Percentiles rank a stretch among this genome's conserved stretches.
These are phyloP conservation scores for Heliconius ethilla DNA, from an alignment of 2,888 invertebrate genomes.

Conservation along the genomic window DNA sequence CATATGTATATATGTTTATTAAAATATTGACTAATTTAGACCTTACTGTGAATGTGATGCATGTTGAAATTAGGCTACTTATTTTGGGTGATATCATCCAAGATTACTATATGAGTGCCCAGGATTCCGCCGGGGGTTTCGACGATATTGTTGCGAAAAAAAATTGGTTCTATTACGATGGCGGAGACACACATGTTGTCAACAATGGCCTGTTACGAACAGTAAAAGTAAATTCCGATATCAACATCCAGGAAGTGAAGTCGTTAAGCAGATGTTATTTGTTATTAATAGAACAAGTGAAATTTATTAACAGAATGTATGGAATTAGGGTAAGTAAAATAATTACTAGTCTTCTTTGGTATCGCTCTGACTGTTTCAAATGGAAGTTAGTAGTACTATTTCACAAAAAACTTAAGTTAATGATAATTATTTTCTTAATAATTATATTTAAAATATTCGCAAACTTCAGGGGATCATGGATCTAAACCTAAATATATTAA, in stretches of 20 bases:
- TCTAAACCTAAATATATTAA: too few relatives aligned
- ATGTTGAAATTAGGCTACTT: conserved; percentile 59
- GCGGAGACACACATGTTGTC: neutral
- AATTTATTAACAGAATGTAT: conserved; percentile 65
- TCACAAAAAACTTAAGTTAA: neutral
- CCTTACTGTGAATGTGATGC: conserved; percentile 61
- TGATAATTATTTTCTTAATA: too few relatives aligned
- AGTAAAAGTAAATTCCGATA: neutral
- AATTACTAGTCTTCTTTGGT: neutral
- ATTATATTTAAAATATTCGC: too few relatives aligned
- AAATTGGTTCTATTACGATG: conserved; percentile 54
- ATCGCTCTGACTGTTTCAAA: neutral
- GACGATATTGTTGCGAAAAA: conserved; percentile 52
- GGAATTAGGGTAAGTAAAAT: conserved; percentile 64
- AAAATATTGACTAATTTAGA: conserved; percentile 67
- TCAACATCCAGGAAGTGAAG: conserved; percentile 50
- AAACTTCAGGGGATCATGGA: too few relatives aligned
- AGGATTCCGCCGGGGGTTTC: conserved; percentile 43
- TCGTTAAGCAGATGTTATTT: conserved; percentile 63
- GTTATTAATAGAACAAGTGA: conserved; percentile 63
- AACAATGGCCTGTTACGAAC: conserved; percentile 9
- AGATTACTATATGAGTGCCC: conserved; percentile 49
- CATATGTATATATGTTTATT: conserved; percentile 62
- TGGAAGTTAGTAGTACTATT: neutral
- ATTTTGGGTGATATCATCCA: conserved; percentile 57